Conservation (phyloP, 2,797 vertebrate species). For the Ctenopoma kingsleyae region DNA sequence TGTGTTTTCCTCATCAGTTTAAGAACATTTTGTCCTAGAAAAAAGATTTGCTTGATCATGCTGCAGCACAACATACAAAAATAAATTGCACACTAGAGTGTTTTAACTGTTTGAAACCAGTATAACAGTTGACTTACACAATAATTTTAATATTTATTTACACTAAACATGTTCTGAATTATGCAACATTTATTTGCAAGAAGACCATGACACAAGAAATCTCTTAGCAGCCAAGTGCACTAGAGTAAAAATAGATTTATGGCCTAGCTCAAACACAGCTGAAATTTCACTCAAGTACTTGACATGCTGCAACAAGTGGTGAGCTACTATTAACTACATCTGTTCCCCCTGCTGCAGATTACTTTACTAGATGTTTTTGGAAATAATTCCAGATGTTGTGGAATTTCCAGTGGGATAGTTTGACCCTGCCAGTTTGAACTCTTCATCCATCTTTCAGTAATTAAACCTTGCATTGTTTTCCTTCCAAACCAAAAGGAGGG, state of each 20-base stretch:
- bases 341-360: conserved; percentile 29
- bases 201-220: conserved; percentile 34
- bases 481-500: conserved; percentile 14
- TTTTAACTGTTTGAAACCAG: background rate
- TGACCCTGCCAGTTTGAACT: conserved; percentile 7
- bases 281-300: conserved; percentile 82
- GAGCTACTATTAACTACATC: conserved; percentile 70
- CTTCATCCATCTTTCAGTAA: conserved; percentile 28
- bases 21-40: conserved; percentile 3
- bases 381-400: conserved; percentile 63
- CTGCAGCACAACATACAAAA: conserved; percentile 6
- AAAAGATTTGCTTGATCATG: background rate
- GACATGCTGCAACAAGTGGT: conserved; percentile 78
- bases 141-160: conserved; percentile 22
- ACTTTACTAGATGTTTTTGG: conserved; percentile 49
- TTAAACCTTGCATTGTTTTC: conserved; percentile 46
- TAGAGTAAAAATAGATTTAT: conserved; percentile 85
- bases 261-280: conserved; percentile 74
- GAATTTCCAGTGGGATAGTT: conserved; percentile 8
- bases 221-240: conserved; percentile 49
- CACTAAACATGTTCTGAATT: conserved; percentile 37
- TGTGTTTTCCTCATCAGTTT: background rate
- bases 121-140: background rate
- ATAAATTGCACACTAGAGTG: background rate
- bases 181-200: conserved; percentile 56